These are phyloP conservation scores for Chlorodrepanis virens DNA, from an alignment of 2,113 vertebrate genomes.

Conservation along the genomic window DNA sequence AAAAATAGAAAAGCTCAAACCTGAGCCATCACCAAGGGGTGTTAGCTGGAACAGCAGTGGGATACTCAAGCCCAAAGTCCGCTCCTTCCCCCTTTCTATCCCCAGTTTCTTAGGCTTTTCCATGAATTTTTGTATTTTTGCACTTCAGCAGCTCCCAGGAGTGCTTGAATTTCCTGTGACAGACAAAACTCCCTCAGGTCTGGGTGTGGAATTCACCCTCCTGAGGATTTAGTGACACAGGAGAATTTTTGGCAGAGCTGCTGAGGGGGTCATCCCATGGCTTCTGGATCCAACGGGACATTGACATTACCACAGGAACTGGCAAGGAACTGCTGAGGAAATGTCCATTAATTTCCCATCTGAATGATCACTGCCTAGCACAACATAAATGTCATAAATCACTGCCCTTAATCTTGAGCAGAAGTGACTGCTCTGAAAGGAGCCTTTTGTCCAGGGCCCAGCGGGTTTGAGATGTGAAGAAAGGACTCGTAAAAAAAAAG, in stretches of 20 bases:
- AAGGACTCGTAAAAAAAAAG: not conserved
- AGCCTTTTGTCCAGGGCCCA: conserved; percentile 37
- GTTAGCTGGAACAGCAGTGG: not conserved
- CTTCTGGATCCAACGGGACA: conserved; percentile 1
- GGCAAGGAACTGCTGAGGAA: conserved; percentile 23
- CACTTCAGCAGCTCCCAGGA: not conserved
- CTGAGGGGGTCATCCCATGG: not conserved
- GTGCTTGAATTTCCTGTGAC: not conserved
- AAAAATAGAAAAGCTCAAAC: not conserved
- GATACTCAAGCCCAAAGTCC: not conserved
- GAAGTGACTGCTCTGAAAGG: conserved; percentile 56
- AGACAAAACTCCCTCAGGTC: not conserved
- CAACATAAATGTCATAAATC: conserved; percentile 38
- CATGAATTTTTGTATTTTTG: not conserved
- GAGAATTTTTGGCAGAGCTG: not conserved
- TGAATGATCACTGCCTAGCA: conserved; percentile 29
- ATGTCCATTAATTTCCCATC: conserved; percentile 35
- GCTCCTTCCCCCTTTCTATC: not conserved
- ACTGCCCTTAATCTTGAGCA: not conserved
- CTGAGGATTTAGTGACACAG: not conserved
- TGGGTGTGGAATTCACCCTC: not conserved
- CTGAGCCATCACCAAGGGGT: not conserved
- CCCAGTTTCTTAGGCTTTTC: not conserved
- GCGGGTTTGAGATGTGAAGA: conserved; percentile 31
- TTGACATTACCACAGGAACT: not conserved